phyloP scores from a whole-genome alignment of 2,888 invertebrate genomes.

The Prosopocoilus inquinatus region DNA sequence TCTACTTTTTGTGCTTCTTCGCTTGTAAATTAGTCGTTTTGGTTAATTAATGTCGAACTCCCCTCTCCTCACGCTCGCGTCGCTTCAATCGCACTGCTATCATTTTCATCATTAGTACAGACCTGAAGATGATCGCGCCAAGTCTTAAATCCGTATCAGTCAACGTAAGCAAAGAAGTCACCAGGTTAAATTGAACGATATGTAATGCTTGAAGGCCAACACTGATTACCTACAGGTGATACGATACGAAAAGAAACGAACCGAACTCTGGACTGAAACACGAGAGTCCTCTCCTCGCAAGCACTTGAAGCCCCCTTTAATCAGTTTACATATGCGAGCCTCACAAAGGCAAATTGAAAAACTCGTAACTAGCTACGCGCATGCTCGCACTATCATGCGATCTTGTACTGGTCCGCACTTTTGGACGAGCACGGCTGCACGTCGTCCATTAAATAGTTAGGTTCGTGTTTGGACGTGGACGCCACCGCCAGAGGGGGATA shows the following conservation, averaged over 20 bases:
- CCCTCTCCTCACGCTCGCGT: too few species aligned
- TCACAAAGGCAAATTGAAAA: constrained; percentile 16
- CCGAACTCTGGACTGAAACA: background rate
- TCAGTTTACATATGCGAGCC: constrained; percentile 1
- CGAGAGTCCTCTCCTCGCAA: background rate
- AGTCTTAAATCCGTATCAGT: too few species aligned
- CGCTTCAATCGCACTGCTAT: too few species aligned
- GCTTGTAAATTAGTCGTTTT: too few species aligned
- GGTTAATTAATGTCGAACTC: too few species aligned
- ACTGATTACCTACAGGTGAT: background rate
- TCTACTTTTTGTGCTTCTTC: too few species aligned
- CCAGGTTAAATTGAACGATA: too few species aligned
- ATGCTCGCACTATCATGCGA: constrained; percentile 44
- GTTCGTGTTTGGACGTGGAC: constrained; percentile 53
- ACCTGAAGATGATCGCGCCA: too few species aligned
- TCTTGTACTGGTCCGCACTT: constrained; percentile 45
- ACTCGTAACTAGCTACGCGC: constrained; percentile 21
- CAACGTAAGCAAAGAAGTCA: too few species aligned
- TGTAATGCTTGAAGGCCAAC: background rate
- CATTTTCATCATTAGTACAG: too few species aligned
- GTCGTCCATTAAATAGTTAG: constrained; percentile 47
- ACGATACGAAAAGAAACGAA: too few species aligned
- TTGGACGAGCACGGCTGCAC: constrained; percentile 53
- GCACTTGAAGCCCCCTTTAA: background rate
- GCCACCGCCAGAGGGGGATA: constrained; percentile 42